Conservation (phyloP, 2,888 invertebrate genomes). For the Gnatocerus cornutus region DNA sequence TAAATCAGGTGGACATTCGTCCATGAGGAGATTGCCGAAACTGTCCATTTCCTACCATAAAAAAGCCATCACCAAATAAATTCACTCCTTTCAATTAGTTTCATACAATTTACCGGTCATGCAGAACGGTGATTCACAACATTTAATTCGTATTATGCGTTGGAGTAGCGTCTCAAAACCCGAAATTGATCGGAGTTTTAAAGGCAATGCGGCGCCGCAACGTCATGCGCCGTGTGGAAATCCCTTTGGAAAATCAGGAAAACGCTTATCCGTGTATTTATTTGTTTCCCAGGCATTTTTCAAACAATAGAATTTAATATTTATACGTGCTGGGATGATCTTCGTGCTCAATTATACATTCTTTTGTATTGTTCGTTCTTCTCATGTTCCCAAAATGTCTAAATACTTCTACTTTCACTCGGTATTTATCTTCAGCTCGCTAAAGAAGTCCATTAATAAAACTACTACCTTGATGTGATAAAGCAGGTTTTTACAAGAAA, state of each 20-base stretch:
- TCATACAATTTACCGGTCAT: slow-evolving; percentile 13
- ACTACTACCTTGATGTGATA: not conserved
- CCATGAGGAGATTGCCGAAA: slow-evolving; percentile 64
- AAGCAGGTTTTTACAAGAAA: slow-evolving; percentile 9
- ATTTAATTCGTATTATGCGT: slow-evolving; percentile 43
- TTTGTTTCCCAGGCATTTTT: not conserved
- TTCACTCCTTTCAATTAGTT: not conserved
- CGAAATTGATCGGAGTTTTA: slow-evolving; percentile 57
- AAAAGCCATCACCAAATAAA: slow-evolving; percentile 7
- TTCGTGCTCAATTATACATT: slow-evolving; percentile 8
- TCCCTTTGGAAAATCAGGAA: slow-evolving; percentile 5
- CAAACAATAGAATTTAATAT: not conserved
- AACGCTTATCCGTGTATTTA: not conserved
- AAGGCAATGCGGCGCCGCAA: slow-evolving; percentile 62
- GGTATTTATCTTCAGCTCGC: slow-evolving; percentile 3
- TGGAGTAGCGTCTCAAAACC: slow-evolving; percentile 50
- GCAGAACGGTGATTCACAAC: slow-evolving; percentile 34
- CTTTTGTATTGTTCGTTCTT: slow-evolving; percentile 35
- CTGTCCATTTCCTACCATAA: slow-evolving; percentile 59
- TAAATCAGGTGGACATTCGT: slow-evolving; percentile 66
- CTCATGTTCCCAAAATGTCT: slow-evolving; percentile 39
- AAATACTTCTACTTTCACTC: slow-evolving; percentile 36
- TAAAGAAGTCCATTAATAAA: slow-evolving; percentile 2
- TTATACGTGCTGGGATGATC: not conserved
- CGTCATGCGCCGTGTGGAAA: slow-evolving; percentile 59